phyloP scores from a whole-genome alignment of 2,888 invertebrate genomes.

The Himalopsyche japonica region DNA sequence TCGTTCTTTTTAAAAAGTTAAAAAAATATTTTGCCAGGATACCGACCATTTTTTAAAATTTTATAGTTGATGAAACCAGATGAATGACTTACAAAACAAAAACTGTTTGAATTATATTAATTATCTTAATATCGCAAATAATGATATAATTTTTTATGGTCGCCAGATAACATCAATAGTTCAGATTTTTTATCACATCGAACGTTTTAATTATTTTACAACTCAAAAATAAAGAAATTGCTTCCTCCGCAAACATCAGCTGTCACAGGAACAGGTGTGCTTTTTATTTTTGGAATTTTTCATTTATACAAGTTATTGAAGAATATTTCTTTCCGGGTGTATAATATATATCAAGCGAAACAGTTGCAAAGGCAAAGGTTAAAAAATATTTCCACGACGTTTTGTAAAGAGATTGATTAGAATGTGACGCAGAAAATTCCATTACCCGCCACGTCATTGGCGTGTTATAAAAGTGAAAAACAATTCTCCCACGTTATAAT shows the following conservation, averaged over 20 bases:
- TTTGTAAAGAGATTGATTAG: not conserved
- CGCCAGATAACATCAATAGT: not conserved
- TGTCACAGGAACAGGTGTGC: not conserved
- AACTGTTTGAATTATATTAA: too few relatives aligned
- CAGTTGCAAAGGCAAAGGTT: not conserved
- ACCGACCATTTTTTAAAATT: too few relatives aligned
- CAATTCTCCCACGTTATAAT: not conserved
- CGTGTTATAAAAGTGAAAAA: not conserved
- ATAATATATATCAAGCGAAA: not conserved
- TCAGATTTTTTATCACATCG: not conserved
- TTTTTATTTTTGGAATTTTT: not conserved
- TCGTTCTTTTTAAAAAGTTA: too few relatives aligned
- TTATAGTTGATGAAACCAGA: too few relatives aligned
- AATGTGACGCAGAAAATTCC: not conserved
- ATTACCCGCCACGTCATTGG: not conserved
- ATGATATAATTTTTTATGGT: not conserved
- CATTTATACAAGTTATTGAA: not conserved
- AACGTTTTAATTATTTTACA: not conserved
- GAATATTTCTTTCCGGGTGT: not conserved
- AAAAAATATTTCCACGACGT: not conserved
- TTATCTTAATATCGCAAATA: not conserved
- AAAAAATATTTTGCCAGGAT: too few relatives aligned
- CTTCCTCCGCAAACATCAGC: not conserved
- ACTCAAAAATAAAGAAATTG: not conserved
- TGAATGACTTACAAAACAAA: too few relatives aligned